Evolutionary conservation across 2,888 invertebrate genomes (phyloP).

Genomic region (Drosophila suboccidentalis): DNA sequence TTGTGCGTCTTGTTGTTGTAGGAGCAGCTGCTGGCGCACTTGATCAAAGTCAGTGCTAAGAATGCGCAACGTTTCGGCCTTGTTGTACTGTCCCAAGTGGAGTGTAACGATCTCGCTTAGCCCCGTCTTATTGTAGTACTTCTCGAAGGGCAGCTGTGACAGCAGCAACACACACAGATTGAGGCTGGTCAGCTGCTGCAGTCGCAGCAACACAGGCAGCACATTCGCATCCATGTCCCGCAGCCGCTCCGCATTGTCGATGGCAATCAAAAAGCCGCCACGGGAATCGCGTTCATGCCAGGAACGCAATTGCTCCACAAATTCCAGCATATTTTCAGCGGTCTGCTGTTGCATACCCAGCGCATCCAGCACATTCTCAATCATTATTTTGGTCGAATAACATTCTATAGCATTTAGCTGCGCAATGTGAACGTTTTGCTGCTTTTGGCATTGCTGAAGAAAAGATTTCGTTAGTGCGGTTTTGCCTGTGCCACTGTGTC

Average conservation of each 20-base stretch:
- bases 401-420: constrained; percentile 93
- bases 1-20: constrained; percentile 22
- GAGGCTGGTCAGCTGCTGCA: constrained; percentile 90
- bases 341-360: constrained; percentile 30
- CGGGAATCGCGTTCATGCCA: constrained; percentile 37
- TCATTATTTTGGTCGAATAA: constrained; percentile 91
- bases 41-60: constrained; percentile 85
- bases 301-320: constrained; percentile 86
- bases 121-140: constrained; percentile 90
- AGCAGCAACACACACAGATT: constrained; percentile 92
- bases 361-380: constrained; percentile 90
- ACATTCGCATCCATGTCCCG: constrained; percentile 91
- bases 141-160: constrained; percentile 93
- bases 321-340: constrained; percentile 90
- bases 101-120: constrained; percentile 90
- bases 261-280: constrained; percentile 88
- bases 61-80: constrained; percentile 88
- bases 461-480: constrained; percentile 89
- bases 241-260: constrained; percentile 93
- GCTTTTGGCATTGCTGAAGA: constrained; percentile 86
- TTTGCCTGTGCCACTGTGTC: constrained; percentile 95
- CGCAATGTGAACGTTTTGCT: constrained; percentile 86
- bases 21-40: constrained; percentile 46
- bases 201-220: constrained; percentile 90
- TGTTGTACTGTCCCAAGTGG: constrained; percentile 93